Conservation (phyloP, 2,113 vertebrate species). For the Amblyornis subalaris region DNA sequence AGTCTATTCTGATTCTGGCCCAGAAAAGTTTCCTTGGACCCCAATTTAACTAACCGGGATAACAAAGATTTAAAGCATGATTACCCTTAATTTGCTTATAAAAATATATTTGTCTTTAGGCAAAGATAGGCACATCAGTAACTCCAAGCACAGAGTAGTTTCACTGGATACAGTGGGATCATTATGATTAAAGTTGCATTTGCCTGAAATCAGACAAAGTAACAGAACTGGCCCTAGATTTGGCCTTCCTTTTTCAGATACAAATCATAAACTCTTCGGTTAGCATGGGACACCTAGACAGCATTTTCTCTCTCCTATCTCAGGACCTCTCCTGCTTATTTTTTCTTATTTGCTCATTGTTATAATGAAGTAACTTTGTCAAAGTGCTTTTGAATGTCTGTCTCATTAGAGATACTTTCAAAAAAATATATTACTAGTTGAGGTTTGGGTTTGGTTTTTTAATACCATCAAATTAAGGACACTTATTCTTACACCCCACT, state of each 20-base stretch:
- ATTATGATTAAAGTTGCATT: neutral
- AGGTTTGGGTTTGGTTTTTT: neutral
- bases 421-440: neutral
- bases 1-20: neutral
- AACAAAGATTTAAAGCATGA: neutral
- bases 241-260: neutral
- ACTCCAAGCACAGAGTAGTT: neutral
- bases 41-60: neutral
- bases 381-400: neutral
- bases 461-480: neutral
- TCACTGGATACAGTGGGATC: neutral
- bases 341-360: neutral
- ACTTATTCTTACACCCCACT: neutral
- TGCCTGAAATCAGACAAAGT: neutral
- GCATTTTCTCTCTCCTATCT: neutral
- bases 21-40: neutral
- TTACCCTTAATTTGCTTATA: neutral
- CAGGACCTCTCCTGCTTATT: neutral
- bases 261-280: neutral
- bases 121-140: neutral
- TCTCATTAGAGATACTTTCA: neutral
- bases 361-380: neutral
- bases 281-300: neutral
- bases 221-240: neutral
- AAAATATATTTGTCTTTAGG: neutral